Evolutionary conservation across 2,888 invertebrate species (phyloP).

Genomic region (Melanchra persicariae): DNA sequence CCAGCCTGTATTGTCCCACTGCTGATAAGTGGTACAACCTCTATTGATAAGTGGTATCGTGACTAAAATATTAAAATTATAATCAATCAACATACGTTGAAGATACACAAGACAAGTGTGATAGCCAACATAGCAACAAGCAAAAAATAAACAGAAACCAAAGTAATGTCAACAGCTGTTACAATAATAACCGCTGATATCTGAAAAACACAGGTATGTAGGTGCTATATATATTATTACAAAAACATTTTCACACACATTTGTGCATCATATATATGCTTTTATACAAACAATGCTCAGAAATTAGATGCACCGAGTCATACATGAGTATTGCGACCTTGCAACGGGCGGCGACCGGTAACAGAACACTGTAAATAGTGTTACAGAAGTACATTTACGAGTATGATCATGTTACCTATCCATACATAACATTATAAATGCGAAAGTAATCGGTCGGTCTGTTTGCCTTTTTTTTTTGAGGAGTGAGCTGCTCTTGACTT

Average conservation of each 20-base stretch:
- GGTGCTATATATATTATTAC: slow-evolving; percentile 6
- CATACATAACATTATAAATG: no score
- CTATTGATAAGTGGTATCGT: background rate
- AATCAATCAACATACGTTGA: background rate
- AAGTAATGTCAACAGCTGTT: background rate
- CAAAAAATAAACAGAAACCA: slow-evolving; percentile 1
- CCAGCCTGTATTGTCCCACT: no score
- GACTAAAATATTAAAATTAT: no score
- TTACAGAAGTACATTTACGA: slow-evolving; percentile 20
- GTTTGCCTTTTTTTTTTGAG: no score
- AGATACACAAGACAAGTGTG: background rate
- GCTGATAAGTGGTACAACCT: no score
- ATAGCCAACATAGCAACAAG: background rate
- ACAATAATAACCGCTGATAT: no score
- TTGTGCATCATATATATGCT: background rate
- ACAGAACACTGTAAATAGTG: background rate
- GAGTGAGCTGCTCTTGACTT: no score
- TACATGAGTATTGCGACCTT: slow-evolving; percentile 63
- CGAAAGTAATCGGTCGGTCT: no score
- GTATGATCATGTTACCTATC: no score
- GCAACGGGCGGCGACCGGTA: slow-evolving; percentile 56
- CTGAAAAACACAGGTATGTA: slow-evolving; percentile 19
- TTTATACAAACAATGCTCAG: slow-evolving; percentile 55
- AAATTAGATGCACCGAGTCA: slow-evolving; percentile 62
- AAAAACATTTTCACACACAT: slow-evolving; percentile 32